Evolutionary conservation across 2,113 vertebrate genomes (phyloP), one percentile per base, ranked within the genome.

Genomic region (Myocastor coypus): DNA sequence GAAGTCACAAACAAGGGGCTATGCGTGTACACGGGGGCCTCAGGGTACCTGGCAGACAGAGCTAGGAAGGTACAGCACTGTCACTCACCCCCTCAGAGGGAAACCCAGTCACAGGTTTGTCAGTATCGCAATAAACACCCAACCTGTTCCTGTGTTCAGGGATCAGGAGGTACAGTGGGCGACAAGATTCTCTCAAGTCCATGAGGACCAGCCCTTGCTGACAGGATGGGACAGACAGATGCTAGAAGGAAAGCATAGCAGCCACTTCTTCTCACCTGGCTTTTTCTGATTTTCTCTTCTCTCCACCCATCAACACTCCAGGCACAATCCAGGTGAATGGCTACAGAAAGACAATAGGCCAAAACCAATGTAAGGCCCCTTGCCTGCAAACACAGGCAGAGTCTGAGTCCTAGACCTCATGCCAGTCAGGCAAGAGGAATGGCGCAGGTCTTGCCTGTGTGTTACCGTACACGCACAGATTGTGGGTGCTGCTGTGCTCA

Each of bases 311-410:
- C 81, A 99, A 97, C n/a, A 99, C 99, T 61, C 99, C 99, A 1
- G 99, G 99, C 61, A 99, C 99, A 91, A 99, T 99, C 99, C 99
- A 99, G 86, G 98, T 99, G 94, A 99, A 99, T 0, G 99, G 99
- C 99, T 99, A 89, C 20, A 96, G 85, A 84, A 42, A 96, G 92
- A 97, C 50, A 57, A 61, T 68, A 97, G 97, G 93, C 7, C 78
- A 96, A 80, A 83, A 84, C 34, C 66, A 95, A 50, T 7, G 87
- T 0, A 64, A 94, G 97, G 87, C 46, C 3, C 52, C 28, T 93
- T 64, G 10, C 92, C 80, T 42, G 83, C 82, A 90, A 6, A 83
- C 50, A 86, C 81, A 88, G 24, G 22, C 80, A 71, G 94, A 96
- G 20, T 69, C 57, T 83, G 83, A 96, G 66, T 84, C 64, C 59